Evolutionary conservation across 2,113 vertebrate genomes (phyloP).

Genomic region (Grammomys surdaster): DNA sequence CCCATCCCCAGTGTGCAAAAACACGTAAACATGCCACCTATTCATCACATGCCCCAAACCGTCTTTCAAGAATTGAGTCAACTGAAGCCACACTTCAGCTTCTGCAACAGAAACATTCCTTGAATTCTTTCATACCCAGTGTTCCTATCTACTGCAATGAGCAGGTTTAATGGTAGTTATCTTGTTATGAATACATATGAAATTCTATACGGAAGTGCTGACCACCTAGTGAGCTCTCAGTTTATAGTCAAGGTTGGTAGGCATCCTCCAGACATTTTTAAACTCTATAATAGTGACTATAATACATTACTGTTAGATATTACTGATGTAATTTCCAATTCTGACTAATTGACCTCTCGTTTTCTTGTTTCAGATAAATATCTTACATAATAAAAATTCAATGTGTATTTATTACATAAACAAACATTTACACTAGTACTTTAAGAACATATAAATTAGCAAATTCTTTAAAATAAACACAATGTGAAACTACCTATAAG

Average conservation of each 20-base stretch:
- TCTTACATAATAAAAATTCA: background rate
- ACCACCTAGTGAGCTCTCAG: background rate
- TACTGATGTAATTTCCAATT: background rate
- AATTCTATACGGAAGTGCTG: background rate
- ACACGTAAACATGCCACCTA: too few relatives aligned
- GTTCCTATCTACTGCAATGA: background rate
- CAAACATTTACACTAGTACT: slow-evolving; percentile 6
- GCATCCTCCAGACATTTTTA: background rate
- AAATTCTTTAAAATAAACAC: slow-evolving; percentile 28
- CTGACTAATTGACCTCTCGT: background rate
- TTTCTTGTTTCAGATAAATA: slow-evolving; percentile 8
- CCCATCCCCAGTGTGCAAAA: too few relatives aligned
- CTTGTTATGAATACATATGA: background rate
- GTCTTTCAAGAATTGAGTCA: background rate
- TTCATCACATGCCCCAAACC: background rate
- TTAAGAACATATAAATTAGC: slow-evolving; percentile 30
- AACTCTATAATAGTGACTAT: background rate
- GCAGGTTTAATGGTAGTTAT: background rate
- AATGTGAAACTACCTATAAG: slow-evolving; percentile 1
- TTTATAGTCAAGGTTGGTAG: background rate
- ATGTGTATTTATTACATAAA: background rate
- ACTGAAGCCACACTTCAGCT: background rate
- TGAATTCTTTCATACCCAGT: background rate
- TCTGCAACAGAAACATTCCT: background rate
- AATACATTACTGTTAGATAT: background rate